A percentile compares a stretch with the other conserved stretches of the same genome.
Conservation (phyloP, 2,113 vertebrate genomes). For the Chionis minor region DNA sequence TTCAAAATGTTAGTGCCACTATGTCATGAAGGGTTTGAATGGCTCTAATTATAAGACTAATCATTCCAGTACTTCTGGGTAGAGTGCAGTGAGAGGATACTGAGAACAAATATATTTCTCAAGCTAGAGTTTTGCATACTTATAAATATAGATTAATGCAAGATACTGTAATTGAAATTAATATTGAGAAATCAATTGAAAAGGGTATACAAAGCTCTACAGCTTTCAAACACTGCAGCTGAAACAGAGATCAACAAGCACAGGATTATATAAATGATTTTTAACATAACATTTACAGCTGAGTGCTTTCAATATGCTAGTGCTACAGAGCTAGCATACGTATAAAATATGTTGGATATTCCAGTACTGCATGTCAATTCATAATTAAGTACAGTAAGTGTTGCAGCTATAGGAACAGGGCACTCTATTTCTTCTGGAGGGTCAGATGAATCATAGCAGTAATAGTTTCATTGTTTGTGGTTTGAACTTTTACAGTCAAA, state of each 20-base stretch:
- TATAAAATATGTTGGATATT: background rate
- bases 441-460: background rate
- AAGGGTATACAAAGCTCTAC: background rate
- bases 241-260: background rate
- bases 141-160: background rate
- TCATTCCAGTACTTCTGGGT: background rate
- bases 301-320: background rate
- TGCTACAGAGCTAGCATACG: background rate
- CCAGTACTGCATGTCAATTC: background rate
- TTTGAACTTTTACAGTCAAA: background rate
- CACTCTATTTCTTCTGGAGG: background rate
- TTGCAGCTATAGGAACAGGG: background rate
- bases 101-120: background rate
- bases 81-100: background rate
- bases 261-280: background rate
- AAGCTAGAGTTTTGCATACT: background rate
- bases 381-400: background rate
- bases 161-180: background rate
- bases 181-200: background rate
- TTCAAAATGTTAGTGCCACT: background rate
- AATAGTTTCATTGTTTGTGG: slow-evolving; percentile 2
- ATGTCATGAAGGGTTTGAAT: background rate
- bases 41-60: background rate
- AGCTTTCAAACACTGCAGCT: background rate
- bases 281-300: background rate